Conservation (phyloP, 2,888 invertebrate species). For the Antheraea assamensis region DNA sequence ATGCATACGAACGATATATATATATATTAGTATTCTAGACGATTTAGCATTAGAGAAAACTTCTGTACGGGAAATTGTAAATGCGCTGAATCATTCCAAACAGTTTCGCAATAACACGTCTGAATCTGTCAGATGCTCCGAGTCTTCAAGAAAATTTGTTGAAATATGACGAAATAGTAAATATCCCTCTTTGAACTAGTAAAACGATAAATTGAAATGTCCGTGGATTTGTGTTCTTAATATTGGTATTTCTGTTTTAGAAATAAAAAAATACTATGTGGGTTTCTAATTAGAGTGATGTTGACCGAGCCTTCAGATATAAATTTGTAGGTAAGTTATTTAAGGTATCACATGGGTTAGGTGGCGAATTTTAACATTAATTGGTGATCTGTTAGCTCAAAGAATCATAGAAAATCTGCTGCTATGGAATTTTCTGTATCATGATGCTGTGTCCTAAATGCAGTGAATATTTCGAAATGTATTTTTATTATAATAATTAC, state of each 20-base stretch:
- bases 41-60: neutral
- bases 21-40: neutral
- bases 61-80: neutral
- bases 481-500: too few species aligned
- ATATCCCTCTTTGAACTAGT: neutral
- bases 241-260: neutral
- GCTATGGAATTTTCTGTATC: too few species aligned
- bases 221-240: neutral
- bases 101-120: neutral
- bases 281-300: neutral
- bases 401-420: too few species aligned
- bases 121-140: neutral
- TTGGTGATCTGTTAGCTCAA: too few species aligned
- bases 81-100: neutral
- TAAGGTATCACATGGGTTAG: too few species aligned
- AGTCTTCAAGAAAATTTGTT: constrained; percentile 4
- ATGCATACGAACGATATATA: too few species aligned
- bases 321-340: too few species aligned
- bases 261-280: neutral
- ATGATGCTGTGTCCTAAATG: too few species aligned
- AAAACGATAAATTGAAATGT: neutral
- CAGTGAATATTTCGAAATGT: too few species aligned
- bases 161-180: constrained; percentile 1
- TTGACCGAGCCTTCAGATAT: too few species aligned
- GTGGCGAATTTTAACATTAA: too few species aligned